A percentile compares a stretch with the other conserved stretches of the same genome.
Evolutionary conservation across 2,113 vertebrate genomes (phyloP).

Genomic region (Mesoclemmys tuberculata): DNA sequence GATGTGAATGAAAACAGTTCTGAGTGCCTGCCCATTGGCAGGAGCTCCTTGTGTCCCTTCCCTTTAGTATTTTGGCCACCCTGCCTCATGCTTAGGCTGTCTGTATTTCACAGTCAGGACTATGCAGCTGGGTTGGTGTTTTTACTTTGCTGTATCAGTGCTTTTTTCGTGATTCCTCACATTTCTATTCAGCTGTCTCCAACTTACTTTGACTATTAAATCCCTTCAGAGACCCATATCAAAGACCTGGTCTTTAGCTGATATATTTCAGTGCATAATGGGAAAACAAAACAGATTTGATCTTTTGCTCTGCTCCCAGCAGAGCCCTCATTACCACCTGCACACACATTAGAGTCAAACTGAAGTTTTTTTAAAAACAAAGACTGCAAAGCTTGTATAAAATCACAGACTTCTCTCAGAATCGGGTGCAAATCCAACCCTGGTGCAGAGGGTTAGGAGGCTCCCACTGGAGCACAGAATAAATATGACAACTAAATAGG

Average conservation of each 20-base stretch:
- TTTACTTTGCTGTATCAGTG: not conserved
- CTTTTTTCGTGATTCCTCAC: not conserved
- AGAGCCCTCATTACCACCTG: not conserved
- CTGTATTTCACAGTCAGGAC: not conserved
- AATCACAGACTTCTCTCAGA: not conserved
- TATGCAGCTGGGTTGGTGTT: not conserved
- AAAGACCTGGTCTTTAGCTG: not conserved
- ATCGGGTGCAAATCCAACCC: not conserved
- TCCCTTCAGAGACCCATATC: not conserved
- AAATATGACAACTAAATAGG: not conserved
- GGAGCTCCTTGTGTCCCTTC: not conserved
- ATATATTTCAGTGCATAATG: not conserved
- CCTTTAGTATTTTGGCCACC: not conserved
- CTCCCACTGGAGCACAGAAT: not conserved
- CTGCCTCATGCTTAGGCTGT: not conserved
- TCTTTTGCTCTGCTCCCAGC: not conserved
- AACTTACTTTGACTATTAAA: not conserved
- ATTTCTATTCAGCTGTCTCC: not conserved
- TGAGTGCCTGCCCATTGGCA: not conserved
- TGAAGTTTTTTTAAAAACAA: not conserved
- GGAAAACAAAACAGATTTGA: not conserved
- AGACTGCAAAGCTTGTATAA: not conserved
- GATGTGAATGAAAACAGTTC: conserved; percentile 16
- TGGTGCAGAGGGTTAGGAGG: not conserved
- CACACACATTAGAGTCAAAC: not conserved